Conservation (phyloP, 2,888 invertebrate species). For the Oxyteleia sp. region DNA sequence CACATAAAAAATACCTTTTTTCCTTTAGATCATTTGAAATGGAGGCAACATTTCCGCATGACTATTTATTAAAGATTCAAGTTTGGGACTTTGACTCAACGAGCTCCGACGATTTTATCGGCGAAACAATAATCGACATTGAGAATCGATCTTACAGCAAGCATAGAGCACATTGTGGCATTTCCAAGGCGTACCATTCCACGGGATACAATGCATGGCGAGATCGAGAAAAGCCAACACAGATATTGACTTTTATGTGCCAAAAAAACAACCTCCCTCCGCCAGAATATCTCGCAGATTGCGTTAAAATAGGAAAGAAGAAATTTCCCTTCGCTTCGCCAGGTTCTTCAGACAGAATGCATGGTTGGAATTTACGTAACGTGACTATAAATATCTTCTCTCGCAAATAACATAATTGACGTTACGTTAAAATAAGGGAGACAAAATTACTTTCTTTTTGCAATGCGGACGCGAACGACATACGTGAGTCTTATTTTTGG, state of each 20-base stretch:
- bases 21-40: slow-evolving; percentile 93
- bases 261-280: slow-evolving; percentile 90
- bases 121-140: slow-evolving; percentile 94
- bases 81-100: slow-evolving; percentile 92
- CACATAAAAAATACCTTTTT: too few relatives aligned
- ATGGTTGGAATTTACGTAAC: slow-evolving; percentile 45
- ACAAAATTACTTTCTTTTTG: not conserved
- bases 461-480: not conserved
- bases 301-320: slow-evolving; percentile 89
- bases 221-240: slow-evolving; percentile 91
- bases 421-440: slow-evolving; percentile 10
- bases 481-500: too few relatives aligned
- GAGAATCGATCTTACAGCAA: slow-evolving; percentile 95
- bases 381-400: slow-evolving; percentile 28
- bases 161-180: slow-evolving; percentile 93
- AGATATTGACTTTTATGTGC: slow-evolving; percentile 92
- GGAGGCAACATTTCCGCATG: slow-evolving; percentile 92
- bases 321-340: slow-evolving; percentile 81
- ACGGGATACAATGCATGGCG: slow-evolving; percentile 93
- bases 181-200: slow-evolving; percentile 91
- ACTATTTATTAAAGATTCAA: slow-evolving; percentile 92
- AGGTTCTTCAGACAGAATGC: slow-evolving; percentile 17
- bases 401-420: slow-evolving; percentile 24
- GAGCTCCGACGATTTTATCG: slow-evolving; percentile 93
- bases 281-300: slow-evolving; percentile 88